Percentiles rank a stretch among this genome's conserved stretches.
phyloP scores from a whole-genome alignment of 2,113 vertebrate species.

The Sander vitreus region DNA sequence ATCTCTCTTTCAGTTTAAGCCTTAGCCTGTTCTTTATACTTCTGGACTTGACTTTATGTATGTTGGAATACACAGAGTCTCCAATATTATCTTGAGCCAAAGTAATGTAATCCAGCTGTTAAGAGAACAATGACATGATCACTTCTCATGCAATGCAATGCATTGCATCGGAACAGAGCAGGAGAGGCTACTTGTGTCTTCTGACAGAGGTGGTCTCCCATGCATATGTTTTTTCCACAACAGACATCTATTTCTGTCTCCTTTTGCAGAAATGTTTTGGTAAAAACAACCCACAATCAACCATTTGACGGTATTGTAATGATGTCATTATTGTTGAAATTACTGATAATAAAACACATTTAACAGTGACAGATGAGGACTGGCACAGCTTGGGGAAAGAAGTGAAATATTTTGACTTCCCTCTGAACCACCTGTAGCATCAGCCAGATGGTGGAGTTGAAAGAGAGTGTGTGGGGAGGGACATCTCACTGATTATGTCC shows the following conservation, averaged over 20 bases:
- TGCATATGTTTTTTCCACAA: not conserved
- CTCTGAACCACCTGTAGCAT: constrained; percentile 66
- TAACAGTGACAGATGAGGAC: constrained; percentile 45
- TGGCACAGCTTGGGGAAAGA: constrained; percentile 32
- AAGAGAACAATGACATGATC: not conserved
- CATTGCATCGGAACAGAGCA: not conserved
- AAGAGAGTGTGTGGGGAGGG: constrained; percentile 58
- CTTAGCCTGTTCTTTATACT: not conserved
- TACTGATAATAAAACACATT: constrained; percentile 25
- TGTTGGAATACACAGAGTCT: not conserved
- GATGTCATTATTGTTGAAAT: constrained; percentile 31
- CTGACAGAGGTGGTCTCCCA: not conserved
- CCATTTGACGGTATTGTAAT: constrained; percentile 3
- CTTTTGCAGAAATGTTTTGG: not conserved
- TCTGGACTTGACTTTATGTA: not conserved
- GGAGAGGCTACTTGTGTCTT: not conserved
- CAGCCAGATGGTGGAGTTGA: constrained; percentile 68
- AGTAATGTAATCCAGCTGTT: constrained; percentile 5
- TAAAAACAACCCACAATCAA: constrained; percentile 3
- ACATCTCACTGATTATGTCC: constrained; percentile 65
- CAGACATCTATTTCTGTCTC: not conserved
- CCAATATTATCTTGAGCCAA: not conserved
- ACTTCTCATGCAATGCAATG: not conserved
- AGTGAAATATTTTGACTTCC: constrained; percentile 61
- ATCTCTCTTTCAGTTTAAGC: not conserved